phyloP scores from a whole-genome alignment of 2,797 vertebrate genomes.

The Oreochromis grahami region DNA sequence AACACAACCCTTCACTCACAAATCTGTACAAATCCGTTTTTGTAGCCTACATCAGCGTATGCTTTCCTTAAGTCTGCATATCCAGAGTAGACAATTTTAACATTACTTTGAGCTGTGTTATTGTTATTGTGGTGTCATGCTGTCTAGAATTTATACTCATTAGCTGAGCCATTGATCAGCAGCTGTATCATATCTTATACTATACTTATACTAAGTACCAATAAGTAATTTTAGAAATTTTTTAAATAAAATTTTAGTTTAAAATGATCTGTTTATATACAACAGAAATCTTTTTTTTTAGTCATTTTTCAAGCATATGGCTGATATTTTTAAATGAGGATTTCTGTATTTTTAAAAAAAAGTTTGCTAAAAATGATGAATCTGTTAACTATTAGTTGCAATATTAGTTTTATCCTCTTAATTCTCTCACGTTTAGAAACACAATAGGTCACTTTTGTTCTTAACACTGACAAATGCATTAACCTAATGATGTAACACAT shows the following conservation, averaged over 20 bases:
- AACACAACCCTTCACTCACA: constrained; percentile 2
- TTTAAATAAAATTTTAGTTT: background rate
- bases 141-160: background rate
- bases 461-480: background rate
- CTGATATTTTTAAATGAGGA: background rate
- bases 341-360: fast-evolving
- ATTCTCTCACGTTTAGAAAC: background rate
- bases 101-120: background rate
- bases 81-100: background rate
- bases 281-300: background rate
- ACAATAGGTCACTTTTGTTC: background rate
- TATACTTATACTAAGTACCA: background rate
- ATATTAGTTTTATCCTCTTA: background rate
- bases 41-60: constrained; percentile 2
- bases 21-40: background rate
- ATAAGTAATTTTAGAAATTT: background rate
- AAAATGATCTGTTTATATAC: background rate
- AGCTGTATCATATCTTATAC: background rate
- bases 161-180: background rate
- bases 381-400: background rate
- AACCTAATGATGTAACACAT: background rate
- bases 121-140: background rate
- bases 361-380: background rate
- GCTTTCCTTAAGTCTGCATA: background rate
- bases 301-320: background rate